A percentile compares a stretch with the other conserved stretches of the same genome.
Evolutionary conservation across 2,797 vertebrate species (phyloP).

Genomic region (Pitangus sulphuratus): DNA sequence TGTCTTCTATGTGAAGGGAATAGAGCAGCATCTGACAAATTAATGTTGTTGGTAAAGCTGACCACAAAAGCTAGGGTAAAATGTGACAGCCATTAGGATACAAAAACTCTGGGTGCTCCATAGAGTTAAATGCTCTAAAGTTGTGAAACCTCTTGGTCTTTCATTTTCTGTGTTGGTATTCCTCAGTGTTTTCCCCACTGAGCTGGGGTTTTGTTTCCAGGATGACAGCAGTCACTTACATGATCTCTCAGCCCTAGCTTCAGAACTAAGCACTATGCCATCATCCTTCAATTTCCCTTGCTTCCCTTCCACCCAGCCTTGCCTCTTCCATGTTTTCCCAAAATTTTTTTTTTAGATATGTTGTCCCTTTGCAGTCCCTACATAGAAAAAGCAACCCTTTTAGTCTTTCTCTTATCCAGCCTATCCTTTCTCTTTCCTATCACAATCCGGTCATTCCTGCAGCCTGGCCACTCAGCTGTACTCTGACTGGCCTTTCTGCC

Average conservation of each 20-base stretch:
- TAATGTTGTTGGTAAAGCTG: neutral
- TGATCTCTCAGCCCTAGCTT: neutral
- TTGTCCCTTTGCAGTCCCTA: neutral
- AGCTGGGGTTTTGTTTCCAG: neutral
- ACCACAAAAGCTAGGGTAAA: fast-evolving
- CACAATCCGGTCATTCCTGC: fast-evolving
- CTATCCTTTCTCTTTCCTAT: neutral
- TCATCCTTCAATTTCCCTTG: neutral
- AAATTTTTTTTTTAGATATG: neutral
- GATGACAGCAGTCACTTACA: neutral
- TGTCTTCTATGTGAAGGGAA: neutral
- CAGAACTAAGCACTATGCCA: neutral
- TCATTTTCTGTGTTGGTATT: neutral
- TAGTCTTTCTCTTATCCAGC: neutral
- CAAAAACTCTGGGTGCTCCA: neutral
- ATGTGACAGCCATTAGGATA: neutral
- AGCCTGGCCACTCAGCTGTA: neutral
- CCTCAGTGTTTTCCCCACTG: neutral
- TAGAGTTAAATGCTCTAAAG: neutral
- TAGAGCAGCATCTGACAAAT: neutral
- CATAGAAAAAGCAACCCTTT: neutral
- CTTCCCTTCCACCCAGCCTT: neutral
- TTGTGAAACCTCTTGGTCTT: neutral
- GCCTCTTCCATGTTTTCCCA: neutral
- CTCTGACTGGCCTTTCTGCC: neutral